These are phyloP conservation scores for Metellina segmentata DNA, from an alignment of 2,888 invertebrate species.

Conservation along the genomic window DNA sequence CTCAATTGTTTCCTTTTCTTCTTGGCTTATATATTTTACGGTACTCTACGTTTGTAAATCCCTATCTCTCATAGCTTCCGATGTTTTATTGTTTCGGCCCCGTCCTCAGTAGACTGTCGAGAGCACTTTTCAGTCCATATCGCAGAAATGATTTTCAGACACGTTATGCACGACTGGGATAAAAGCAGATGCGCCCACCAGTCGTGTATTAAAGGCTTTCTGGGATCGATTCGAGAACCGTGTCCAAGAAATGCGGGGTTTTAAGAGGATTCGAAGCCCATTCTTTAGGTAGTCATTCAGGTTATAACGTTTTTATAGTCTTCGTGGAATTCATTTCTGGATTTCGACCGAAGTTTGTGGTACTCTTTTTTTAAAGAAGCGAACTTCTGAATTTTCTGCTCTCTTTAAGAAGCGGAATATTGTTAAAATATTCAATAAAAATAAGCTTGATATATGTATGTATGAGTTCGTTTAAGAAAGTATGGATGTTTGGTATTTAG, in stretches of 20 bases:
- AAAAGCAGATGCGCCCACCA: background rate
- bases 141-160: background rate
- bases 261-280: conserved; percentile 9
- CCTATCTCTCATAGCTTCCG: background rate
- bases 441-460: no score
- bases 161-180: background rate
- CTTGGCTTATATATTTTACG: background rate
- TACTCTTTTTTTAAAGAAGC: no score
- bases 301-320: background rate
- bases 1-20: background rate
- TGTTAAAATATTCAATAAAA: no score
- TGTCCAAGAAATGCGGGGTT: background rate
- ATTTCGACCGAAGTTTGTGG: background rate
- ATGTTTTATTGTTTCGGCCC: background rate
- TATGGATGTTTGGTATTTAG: no score
- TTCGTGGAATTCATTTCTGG: background rate
- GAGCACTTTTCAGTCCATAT: background rate
- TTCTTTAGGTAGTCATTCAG: conserved; percentile 20
- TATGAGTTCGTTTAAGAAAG: no score
- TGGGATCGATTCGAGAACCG: background rate
- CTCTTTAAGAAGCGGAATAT: no score
- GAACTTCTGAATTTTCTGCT: no score
- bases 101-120: background rate
- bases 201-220: background rate
- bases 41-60: background rate